Evolutionary conservation across 2,888 invertebrate species (phyloP), one percentile per base, ranked within the genome.

Genomic region (Plebejus anna): DNA sequence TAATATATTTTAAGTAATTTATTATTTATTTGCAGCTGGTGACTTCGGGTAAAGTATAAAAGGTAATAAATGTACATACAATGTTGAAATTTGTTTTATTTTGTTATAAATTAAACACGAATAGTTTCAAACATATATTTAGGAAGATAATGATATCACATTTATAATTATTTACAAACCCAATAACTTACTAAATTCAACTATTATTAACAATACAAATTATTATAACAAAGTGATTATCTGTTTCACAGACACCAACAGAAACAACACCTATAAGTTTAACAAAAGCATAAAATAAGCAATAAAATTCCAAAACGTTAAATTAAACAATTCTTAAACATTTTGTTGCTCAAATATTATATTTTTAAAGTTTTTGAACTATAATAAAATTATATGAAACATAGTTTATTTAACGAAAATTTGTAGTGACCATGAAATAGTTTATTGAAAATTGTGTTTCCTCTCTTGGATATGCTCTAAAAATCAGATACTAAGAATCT

Each of bases 71-170:
- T 66, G 66, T 66, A 66, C 66, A 66, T 66, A 32, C 9, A 4
- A 5, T 66, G 32, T 66, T 66, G 13, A 66, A 28, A 55, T 32
- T 70, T 75, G 16, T 70, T 32, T 76, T 59, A 22, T 75, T 75
- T 77, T 32, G 72, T 76, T 55, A 61, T 38, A 79, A 86, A 85
- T 82, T 80, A 87, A 89, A 88, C 83, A 81, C 61, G 82, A 81
- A 83, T 84, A 76, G 72, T 89, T 91, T 89, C 84, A 87, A 92
- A 91, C 90, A 91, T 92, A 86, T 90, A 92, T 90, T 90, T 85
- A 89, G 91, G 92, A 93, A 92, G 90, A 84, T 89, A 92, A 92
- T 89, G 90, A 88, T 79, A 88, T 84, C 89, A 89, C 87, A 83
- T 76, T 77, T 80, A 78, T 81, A 78, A 79, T 77, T 80, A 78